A percentile compares a stretch with the other conserved stretches of the same genome.
These are phyloP conservation scores for Pristionchus exspectatus DNA, from an alignment of 2,888 invertebrate species.

Conservation along the genomic window DNA sequence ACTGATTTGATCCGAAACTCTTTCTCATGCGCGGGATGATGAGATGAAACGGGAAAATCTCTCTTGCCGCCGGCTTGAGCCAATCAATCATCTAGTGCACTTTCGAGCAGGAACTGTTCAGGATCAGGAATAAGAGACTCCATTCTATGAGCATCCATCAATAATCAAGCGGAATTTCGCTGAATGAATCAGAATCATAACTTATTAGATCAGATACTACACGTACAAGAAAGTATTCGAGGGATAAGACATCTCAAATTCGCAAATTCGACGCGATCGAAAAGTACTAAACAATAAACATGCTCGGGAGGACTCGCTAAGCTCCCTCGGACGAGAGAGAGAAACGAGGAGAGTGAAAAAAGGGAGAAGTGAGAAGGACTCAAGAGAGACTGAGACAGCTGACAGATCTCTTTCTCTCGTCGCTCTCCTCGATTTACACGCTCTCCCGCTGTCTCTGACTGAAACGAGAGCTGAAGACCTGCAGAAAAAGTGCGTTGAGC, in stretches of 20 bases:
- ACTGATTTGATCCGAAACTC: constrained; percentile 29
- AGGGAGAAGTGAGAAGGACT: background rate
- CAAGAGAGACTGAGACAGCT: constrained; percentile 30
- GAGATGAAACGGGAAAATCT: constrained; percentile 20
- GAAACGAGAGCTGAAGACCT: constrained; percentile 17
- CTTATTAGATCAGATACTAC: too few relatives aligned
- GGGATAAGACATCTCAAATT: background rate
- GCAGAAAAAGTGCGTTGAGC: background rate
- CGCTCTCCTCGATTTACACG: background rate
- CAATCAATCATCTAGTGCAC: background rate
- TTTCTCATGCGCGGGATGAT: too few relatives aligned
- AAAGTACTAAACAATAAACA: constrained; percentile 26
- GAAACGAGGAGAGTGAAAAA: background rate
- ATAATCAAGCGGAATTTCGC: too few relatives aligned
- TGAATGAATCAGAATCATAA: background rate
- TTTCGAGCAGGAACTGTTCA: background rate
- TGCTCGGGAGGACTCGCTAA: background rate
- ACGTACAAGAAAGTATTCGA: background rate
- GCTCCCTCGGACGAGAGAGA: background rate
- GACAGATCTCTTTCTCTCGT: constrained; percentile 3
- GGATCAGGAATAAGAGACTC: background rate
- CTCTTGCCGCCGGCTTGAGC: background rate
- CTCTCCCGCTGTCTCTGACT: background rate
- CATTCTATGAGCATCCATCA: too few relatives aligned
- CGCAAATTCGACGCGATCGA: background rate